These are phyloP conservation scores for Cydia pomonella DNA, from an alignment of 1,140 invertebrate genomes.

Conservation along the genomic window DNA sequence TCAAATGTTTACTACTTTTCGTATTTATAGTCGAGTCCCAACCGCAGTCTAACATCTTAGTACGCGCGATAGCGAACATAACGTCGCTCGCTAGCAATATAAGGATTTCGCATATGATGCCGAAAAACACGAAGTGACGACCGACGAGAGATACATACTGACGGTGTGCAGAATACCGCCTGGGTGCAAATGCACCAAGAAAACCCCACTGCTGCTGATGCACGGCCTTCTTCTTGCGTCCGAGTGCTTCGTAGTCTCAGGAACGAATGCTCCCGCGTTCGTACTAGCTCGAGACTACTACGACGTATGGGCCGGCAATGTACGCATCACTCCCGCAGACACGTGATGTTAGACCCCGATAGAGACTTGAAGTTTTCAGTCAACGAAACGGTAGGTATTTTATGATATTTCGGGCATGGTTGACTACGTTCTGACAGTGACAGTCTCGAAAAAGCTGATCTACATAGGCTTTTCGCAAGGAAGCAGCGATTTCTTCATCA, in stretches of 20 bases:
- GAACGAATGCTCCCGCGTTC: constrained; percentile 83
- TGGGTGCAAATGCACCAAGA: not conserved
- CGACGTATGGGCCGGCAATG: constrained; percentile 90
- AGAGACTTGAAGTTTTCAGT: constrained; percentile 75
- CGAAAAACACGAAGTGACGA: not conserved
- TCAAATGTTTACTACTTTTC: no score
- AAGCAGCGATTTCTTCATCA: constrained; percentile 51
- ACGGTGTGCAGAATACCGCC: not conserved
- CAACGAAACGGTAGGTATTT: constrained; percentile 88
- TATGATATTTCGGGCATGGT: constrained; percentile 88
- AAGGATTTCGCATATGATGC: not conserved
- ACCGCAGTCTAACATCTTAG: no score
- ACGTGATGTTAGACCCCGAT: constrained; percentile 79
- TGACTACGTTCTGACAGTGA: constrained; percentile 82
- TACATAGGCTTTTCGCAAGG: constrained; percentile 86
- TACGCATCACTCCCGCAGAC: constrained; percentile 83
- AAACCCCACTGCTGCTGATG: constrained; percentile 58
- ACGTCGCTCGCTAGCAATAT: no score
- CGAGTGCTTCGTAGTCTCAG: constrained; percentile 84
- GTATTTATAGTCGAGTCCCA: no score
- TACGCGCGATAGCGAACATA: no score
- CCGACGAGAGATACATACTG: constrained; percentile 14
- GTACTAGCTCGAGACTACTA: constrained; percentile 86
- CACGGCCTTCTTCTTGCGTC: constrained; percentile 87
- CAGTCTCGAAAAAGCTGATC: constrained; percentile 74